These are phyloP conservation scores for Pseudochromis fuscus DNA, from an alignment of 2,797 vertebrate genomes.

Conservation along the genomic window DNA sequence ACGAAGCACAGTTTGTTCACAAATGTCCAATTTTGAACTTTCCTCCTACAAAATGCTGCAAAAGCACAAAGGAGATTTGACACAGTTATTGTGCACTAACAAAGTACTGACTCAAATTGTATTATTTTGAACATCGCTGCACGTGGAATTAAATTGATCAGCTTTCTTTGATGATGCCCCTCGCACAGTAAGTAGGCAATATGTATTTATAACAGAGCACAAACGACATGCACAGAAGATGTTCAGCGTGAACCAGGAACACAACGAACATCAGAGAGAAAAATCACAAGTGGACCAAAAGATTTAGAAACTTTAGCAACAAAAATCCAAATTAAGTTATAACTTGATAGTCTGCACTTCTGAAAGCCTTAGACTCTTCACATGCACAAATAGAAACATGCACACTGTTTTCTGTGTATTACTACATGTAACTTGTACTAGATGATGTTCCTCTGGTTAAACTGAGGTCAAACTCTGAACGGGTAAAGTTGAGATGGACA, in stretches of 20 bases:
- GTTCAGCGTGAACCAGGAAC: slow-evolving; percentile 12
- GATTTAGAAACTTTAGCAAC: background rate
- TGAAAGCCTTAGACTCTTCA: slow-evolving; percentile 33
- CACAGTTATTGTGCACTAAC: slow-evolving; percentile 9
- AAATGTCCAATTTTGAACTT: background rate
- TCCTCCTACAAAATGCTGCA: background rate
- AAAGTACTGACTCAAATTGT: background rate
- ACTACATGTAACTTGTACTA: too few species aligned
- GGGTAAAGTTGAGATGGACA: background rate
- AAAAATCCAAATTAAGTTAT: slow-evolving; percentile 25
- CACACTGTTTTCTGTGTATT: slow-evolving; percentile 10
- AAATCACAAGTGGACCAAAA: slow-evolving; percentile 40
- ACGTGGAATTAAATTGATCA: slow-evolving; percentile 2
- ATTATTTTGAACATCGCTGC: background rate
- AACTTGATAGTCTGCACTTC: slow-evolving; percentile 5
- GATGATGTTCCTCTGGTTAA: background rate
- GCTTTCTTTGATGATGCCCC: background rate
- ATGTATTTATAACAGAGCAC: slow-evolving; percentile 34
- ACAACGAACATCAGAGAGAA: background rate
- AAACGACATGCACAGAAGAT: slow-evolving; percentile 46
- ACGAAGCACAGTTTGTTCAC: slow-evolving; percentile 25
- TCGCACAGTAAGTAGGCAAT: slow-evolving; percentile 6
- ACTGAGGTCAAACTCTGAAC: slow-evolving; percentile 7
- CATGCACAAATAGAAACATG: slow-evolving; percentile 28
- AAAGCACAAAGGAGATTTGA: slow-evolving; percentile 51